Conservation (phyloP, 2,888 invertebrate genomes). For the Eupeodes latifasciatus region DNA sequence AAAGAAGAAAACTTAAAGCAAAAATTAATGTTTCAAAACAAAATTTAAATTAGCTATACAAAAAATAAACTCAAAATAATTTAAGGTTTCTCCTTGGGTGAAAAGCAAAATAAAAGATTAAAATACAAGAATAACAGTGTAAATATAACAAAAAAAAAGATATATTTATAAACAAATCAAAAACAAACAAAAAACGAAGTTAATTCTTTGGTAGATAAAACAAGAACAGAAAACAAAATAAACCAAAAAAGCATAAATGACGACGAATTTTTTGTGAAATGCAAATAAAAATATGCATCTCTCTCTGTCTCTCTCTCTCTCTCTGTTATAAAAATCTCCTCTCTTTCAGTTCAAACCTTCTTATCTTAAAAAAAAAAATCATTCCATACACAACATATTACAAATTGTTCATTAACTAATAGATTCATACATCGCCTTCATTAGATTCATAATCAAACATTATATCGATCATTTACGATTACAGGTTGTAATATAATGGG, state of each 20-base stretch:
- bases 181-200: slow-evolving; percentile 39
- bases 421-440: not conserved
- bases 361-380: slow-evolving; percentile 29
- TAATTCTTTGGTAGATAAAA: slow-evolving; percentile 60
- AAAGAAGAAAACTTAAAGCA: slow-evolving; percentile 64
- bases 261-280: slow-evolving; percentile 70
- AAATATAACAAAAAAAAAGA: slow-evolving; percentile 66
- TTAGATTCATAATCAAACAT: not conserved
- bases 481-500: not conserved
- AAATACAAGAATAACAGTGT: slow-evolving; percentile 61
- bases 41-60: slow-evolving; percentile 31
- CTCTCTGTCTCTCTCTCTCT: no score
- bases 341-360: slow-evolving; percentile 11
- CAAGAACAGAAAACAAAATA: not conserved
- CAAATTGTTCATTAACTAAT: slow-evolving; percentile 19
- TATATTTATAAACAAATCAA: slow-evolving; percentile 34
- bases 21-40: slow-evolving; percentile 53
- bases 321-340: slow-evolving; percentile 38
- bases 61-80: slow-evolving; percentile 59
- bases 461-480: slow-evolving; percentile 29
- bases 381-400: slow-evolving; percentile 46
- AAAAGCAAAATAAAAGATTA: slow-evolving; percentile 47
- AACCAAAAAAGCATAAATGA: slow-evolving; percentile 40
- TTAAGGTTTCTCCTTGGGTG: slow-evolving; percentile 71
- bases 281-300: slow-evolving; percentile 54